phyloP scores from a whole-genome alignment of 2,797 vertebrate genomes.

The Chaunax sp. region DNA sequence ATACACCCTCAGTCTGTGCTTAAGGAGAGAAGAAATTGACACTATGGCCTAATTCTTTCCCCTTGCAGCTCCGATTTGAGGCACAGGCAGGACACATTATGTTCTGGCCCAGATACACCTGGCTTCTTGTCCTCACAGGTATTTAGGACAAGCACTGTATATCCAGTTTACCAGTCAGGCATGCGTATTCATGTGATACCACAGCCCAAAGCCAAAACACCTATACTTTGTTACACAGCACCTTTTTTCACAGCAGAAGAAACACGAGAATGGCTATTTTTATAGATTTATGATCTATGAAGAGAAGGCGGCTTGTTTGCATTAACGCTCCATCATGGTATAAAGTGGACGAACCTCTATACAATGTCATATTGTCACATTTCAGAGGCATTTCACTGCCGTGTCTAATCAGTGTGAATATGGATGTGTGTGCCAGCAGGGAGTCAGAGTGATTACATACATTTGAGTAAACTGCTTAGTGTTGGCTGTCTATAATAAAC shows the following conservation, averaged over 20 bases:
- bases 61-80: slow-evolving; percentile 39
- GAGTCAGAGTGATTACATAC: slow-evolving; percentile 11
- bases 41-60: slow-evolving; percentile 67
- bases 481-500: slow-evolving; percentile 1
- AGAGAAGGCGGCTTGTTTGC: slow-evolving; percentile 54
- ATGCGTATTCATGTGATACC: slow-evolving; percentile 17
- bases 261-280: slow-evolving; percentile 14
- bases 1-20: background rate
- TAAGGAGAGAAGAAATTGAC: slow-evolving; percentile 54
- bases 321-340: slow-evolving; percentile 39
- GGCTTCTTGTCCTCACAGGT: slow-evolving; percentile 70
- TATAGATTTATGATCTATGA: slow-evolving; percentile 20
- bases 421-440: slow-evolving; percentile 2
- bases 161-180: slow-evolving; percentile 53
- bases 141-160: slow-evolving; percentile 61
- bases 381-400: slow-evolving; percentile 40
- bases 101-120: slow-evolving; percentile 75
- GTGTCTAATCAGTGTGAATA: slow-evolving; percentile 40
- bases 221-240: background rate
- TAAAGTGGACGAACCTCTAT: slow-evolving; percentile 58
- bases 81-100: slow-evolving; percentile 42
- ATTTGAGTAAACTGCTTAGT: background rate
- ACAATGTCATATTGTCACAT: slow-evolving; percentile 63
- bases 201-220: slow-evolving; percentile 12
- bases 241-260: too few relatives aligned